Percentiles rank a stretch among this genome's conserved stretches.
These are phyloP conservation scores for Patella caerulea DNA, from an alignment of 2,888 invertebrate species.

Conservation along the genomic window DNA sequence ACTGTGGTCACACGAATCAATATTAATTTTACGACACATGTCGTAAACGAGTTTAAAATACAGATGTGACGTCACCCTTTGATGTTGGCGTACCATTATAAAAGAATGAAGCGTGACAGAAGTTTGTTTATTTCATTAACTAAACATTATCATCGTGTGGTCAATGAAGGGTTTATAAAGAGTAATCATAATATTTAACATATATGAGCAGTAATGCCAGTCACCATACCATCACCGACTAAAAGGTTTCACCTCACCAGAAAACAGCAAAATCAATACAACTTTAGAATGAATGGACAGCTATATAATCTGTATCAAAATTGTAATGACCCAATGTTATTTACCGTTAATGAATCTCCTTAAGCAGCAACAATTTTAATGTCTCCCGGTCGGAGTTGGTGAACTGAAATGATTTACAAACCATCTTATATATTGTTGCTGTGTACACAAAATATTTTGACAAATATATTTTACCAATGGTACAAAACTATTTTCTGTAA, in stretches of 20 bases:
- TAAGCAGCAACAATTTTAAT: conserved; percentile 20
- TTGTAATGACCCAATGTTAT: not conserved
- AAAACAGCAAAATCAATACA: not conserved
- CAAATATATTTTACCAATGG: too few species aligned
- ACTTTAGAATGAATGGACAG: not conserved
- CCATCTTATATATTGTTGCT: too few species aligned
- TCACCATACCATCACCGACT: not conserved
- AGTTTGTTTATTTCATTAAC: too few species aligned
- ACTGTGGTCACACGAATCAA: not conserved
- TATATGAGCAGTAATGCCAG: not conserved
- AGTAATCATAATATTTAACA: too few species aligned
- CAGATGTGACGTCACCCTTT: not conserved
- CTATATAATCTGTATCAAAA: not conserved
- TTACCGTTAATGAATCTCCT: conserved; percentile 26
- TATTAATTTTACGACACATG: too few species aligned
- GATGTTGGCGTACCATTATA: not conserved
- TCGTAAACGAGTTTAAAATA: too few species aligned
- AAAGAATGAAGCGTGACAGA: not conserved
- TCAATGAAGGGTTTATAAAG: too few species aligned
- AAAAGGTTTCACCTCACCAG: not conserved
- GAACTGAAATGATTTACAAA: conserved; percentile 10
- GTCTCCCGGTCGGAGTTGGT: conserved; percentile 20
- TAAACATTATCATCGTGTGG: too few species aligned
- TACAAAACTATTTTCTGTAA: too few species aligned
- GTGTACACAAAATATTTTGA: too few species aligned